Conservation (phyloP, 2,113 vertebrate genomes). For the Pachycephala philippinensis region DNA sequence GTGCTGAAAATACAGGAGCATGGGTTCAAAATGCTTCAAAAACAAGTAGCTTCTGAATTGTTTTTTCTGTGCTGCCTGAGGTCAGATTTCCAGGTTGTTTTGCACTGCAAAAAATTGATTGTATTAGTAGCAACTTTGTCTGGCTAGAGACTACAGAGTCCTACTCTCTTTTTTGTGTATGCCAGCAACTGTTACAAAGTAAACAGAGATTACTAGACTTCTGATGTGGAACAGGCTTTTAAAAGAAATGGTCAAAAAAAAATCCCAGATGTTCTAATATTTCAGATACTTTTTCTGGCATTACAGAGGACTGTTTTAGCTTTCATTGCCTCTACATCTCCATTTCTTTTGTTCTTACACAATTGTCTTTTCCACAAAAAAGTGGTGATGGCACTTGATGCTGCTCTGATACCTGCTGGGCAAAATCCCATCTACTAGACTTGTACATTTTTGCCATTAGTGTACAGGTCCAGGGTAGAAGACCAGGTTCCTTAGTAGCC, state of each 20-base stretch:
- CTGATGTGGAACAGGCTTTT: neutral
- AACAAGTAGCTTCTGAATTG: neutral
- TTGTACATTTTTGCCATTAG: neutral
- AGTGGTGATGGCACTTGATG: neutral
- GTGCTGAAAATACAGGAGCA: neutral
- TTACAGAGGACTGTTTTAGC: neutral
- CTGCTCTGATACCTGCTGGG: rapidly evolving
- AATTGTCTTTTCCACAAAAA: neutral
- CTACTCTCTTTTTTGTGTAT: neutral
- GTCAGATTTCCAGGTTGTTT: neutral
- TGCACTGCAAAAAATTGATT: neutral
- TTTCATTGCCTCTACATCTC: neutral
- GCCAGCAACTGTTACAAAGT: neutral
- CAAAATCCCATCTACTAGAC: neutral
- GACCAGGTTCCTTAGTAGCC: neutral
- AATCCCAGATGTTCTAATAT: rapidly evolving
- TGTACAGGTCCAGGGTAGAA: neutral
- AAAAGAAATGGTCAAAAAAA: neutral
- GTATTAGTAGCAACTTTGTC: neutral
- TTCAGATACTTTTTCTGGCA: neutral
- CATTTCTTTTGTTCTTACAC: neutral
- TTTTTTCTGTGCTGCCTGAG: neutral
- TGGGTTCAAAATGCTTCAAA: neutral
- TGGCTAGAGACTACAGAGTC: neutral
- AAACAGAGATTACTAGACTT: neutral